Conservation (phyloP, 2,113 vertebrate species). For the Clupea harengus region DNA sequence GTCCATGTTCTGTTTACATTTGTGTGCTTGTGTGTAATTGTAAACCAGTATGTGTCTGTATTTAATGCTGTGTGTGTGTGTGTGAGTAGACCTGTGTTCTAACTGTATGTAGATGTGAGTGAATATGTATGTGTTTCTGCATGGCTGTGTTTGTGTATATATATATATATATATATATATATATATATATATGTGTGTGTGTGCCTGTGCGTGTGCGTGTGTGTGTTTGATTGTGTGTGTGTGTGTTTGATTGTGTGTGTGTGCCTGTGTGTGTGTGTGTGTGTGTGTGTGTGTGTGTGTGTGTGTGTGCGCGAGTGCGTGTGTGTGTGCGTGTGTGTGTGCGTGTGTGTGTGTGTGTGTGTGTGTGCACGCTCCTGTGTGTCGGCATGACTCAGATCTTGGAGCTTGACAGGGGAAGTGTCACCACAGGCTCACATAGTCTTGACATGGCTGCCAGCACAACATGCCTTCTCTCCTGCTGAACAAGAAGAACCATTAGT, state of each 20-base stretch:
- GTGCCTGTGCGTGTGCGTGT: no score
- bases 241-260: no score
- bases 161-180: no score
- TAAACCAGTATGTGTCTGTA: neutral
- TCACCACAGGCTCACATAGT: neutral
- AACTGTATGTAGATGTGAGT: neutral
- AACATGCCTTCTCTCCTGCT: no score
- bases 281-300: no score
- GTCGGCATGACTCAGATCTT: neutral
- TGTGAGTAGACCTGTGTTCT: neutral
- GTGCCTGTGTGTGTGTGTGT: no score
- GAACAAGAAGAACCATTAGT: no score
- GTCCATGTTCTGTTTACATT: neutral
- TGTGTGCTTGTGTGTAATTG: neutral
- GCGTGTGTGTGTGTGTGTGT: neutral
- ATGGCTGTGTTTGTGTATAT: neutral
- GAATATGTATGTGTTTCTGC: neutral
- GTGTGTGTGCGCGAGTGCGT: no score
- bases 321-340: neutral
- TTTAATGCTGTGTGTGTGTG: neutral
- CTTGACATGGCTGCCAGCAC: no score
- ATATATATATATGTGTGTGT: no score
- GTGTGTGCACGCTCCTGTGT: neutral
- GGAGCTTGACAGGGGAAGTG: slow-evolving; percentile 1
- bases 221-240: no score